phyloP scores from a whole-genome alignment of 1,140 invertebrate species.

The Dendroctonus valens region DNA sequence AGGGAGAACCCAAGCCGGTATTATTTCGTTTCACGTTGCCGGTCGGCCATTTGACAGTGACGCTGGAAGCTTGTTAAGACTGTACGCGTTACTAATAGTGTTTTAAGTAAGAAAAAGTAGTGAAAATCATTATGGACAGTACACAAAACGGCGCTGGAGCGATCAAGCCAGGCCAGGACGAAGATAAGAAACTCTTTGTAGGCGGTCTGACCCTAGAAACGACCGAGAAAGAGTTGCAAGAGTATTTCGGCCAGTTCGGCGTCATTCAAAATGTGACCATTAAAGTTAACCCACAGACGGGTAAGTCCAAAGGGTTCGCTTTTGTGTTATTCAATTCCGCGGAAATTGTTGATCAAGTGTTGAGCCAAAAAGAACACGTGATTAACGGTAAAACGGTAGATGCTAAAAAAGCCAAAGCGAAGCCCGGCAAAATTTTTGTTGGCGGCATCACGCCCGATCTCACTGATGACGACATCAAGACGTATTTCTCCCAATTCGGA shows the following conservation, averaged over 20 bases:
- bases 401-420: conserved; percentile 88
- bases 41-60: conserved; percentile 32
- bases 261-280: conserved; percentile 89
- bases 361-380: conserved; percentile 78
- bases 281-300: conserved; percentile 85
- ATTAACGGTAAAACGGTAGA: conserved; percentile 91
- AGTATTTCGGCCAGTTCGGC: conserved; percentile 83
- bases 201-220: conserved; percentile 95
- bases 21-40: conserved; percentile 6
- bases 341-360: conserved; percentile 84
- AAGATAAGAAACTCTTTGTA: conserved; percentile 32
- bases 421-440: conserved; percentile 90
- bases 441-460: conserved; percentile 84
- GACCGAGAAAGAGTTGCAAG: conserved; percentile 87
- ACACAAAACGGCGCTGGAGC: conserved; percentile 15
- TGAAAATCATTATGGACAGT: conserved; percentile 21
- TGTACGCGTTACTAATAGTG: conserved; percentile 16
- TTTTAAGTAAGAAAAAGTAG: conserved; percentile 9
- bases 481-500: conserved; percentile 84
- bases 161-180: conserved; percentile 23
- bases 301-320: conserved; percentile 83
- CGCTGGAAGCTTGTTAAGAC: conserved; percentile 15
- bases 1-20: conserved; percentile 23
- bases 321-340: conserved; percentile 88
- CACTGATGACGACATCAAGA: conserved; percentile 86